Evolutionary conservation across 1,140 invertebrate species (phyloP), one percentile per base, ranked within the genome.

Genomic region (Musca domestica): DNA sequence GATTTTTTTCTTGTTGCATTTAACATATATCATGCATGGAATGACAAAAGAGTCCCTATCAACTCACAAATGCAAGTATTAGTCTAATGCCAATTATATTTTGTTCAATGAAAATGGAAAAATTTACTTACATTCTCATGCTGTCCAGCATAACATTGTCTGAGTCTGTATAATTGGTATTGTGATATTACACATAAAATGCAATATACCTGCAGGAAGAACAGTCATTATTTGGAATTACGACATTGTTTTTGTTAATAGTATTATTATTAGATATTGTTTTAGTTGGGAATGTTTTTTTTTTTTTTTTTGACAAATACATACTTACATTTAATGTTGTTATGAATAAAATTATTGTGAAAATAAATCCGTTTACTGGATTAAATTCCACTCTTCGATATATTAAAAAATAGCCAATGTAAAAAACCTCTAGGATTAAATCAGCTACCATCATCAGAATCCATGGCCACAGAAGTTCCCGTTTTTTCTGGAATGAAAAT

Each of bases 311-410:
- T n/a, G 27, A 30, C 27, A 41, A 41, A 5, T n/a, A 41, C 6
- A 41, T 15, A 74, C 76, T 78, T 64, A 78, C 76, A 54, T 78
- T 78, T 64, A 78, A 74, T 64, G 76, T 78, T 52, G 76, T 68
- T 3, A 78, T 71, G 51, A 78, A 78, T 48, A 78, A 78, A 65
- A 76, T 76, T 64, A 78, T 74, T 58, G 76, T 78, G 58, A 78
- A 78, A 58, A 78, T 74, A 64, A 78, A 78, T 17, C 76, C 76
- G n/a, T 76, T 75, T 56, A 78, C 74, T 4, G 76, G 76, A 70
- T 78, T 76, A 34, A 78, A 78, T 17, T 67, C 70, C 9, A 76
- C 74, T 48, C 76, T 74, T 54, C 73, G 69, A 17, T 72, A 73
- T 14, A 76, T 46, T n/a, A 69, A 64, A 70, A 78, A 48, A 67